phyloP scores from a whole-genome alignment of 2,888 invertebrate species.

The Hypomecis punctinalis region DNA sequence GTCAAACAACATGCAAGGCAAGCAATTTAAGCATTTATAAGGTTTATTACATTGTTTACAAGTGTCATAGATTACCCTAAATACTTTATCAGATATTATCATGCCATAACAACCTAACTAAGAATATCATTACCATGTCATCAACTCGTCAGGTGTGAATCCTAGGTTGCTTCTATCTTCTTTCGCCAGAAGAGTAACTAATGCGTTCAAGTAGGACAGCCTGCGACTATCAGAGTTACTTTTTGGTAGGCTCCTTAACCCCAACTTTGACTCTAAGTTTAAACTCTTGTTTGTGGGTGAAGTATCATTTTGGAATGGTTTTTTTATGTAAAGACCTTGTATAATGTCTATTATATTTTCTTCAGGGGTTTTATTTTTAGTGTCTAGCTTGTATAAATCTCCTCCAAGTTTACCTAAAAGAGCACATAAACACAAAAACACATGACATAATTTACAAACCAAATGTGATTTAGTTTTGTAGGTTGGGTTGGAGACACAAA shows the following conservation, averaged over 20 bases:
- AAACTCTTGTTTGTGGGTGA: conserved; percentile 72
- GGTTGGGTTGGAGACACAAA: conserved; percentile 27
- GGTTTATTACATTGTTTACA: no score
- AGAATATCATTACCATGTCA: conserved; percentile 68
- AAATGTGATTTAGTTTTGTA: conserved; percentile 31
- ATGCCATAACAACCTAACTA: not conserved
- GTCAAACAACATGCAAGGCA: no score
- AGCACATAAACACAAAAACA: conserved; percentile 19
- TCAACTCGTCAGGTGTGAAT: conserved; percentile 91
- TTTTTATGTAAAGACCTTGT: conserved; percentile 83
- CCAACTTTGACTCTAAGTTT: conserved; percentile 78
- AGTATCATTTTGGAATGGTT: conserved; percentile 69
- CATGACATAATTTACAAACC: conserved; percentile 33
- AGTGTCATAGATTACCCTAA: no score
- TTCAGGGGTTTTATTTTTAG: conserved; percentile 83
- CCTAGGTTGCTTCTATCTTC: conserved; percentile 88
- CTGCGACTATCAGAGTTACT: conserved; percentile 91
- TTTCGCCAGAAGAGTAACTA: conserved; percentile 91
- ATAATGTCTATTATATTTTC: conserved; percentile 88
- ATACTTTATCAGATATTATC: no score
- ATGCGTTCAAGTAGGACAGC: conserved; percentile 94
- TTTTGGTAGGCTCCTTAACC: conserved; percentile 86
- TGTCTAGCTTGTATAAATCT: conserved; percentile 87
- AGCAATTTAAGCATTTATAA: no score
- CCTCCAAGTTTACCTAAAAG: conserved; percentile 84